Evolutionary conservation across 2,797 vertebrate genomes (phyloP), one percentile per base, ranked within the genome.

Genomic region (Orestias chungarensis): DNA sequence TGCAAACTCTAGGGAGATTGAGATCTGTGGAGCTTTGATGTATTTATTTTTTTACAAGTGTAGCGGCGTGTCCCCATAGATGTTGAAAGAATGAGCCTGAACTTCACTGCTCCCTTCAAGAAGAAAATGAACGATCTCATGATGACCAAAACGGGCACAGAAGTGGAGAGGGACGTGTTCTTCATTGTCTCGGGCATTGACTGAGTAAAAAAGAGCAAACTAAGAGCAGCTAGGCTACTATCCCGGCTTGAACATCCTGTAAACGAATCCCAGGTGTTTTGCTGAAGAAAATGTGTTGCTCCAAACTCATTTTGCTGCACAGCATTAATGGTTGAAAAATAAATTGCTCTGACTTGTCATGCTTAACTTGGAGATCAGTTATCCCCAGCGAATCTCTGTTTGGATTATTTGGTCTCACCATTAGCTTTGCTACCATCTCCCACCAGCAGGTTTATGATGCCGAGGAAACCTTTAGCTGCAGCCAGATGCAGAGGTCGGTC

Each of bases 91-190:
- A 29, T 99, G 97, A 1, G 97, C 94, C 79, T 97, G 97, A 11
- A 93, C 91, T 0, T 96, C 95, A 0, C 92, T 93, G 80, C 92
- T 94, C 71, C 95, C 95, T 86, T 96, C 95, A 40, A 99, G 94
- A 8, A 99, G 86, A 86, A 95, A 96, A 68, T 89, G 95, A 2
- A 96, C 95, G 0, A 97, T 91, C 33, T 96, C 95, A 0, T 94
- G 92, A 86, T 99, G 97, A 49, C 97, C 97, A 35, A 98, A 98
- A 0, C 96, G 96, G 47, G 96, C 96, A 33, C 96, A 97, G 95
- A 99, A 97, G 91, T 98, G 97, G 40, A 99, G 94, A 6, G 97
- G 96, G 2, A 95, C 93, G 0, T 98, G 97, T 65, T 97, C 97
- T 80, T 99, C 97, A 0, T 99, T 99, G 88, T 98, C 97, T 82